A percentile compares a stretch with the other conserved stretches of the same genome.
These are phyloP conservation scores for Caradrina clavipalpis DNA, from an alignment of 2,888 invertebrate genomes.

Conservation along the genomic window DNA sequence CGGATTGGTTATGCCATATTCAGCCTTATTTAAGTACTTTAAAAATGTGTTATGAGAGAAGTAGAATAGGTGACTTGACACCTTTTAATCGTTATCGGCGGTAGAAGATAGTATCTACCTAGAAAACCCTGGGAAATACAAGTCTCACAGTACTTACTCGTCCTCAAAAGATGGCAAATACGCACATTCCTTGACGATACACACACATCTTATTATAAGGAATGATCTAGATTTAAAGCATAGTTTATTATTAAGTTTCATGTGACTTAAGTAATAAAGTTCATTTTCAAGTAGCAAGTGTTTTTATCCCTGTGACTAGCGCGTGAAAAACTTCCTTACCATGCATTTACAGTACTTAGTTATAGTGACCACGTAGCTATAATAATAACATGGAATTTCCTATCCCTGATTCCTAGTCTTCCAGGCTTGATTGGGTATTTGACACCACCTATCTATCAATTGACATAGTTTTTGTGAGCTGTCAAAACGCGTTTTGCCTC, in stretches of 20 bases:
- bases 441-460: too few relatives aligned
- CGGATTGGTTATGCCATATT: not conserved
- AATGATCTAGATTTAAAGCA: constrained; percentile 33
- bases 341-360: constrained; percentile 47
- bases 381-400: not conserved
- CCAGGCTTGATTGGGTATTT: too few relatives aligned
- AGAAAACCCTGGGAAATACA: too few relatives aligned
- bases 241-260: constrained; percentile 26
- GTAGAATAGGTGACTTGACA: not conserved
- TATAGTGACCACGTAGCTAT: not conserved
- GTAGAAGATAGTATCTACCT: not conserved
- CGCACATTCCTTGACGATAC: constrained; percentile 16
- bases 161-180: not conserved
- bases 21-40: too few relatives aligned
- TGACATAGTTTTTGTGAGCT: too few relatives aligned
- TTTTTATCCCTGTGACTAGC: constrained; percentile 18
- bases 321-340: constrained; percentile 12
- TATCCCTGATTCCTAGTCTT: not conserved
- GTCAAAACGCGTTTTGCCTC: too few relatives aligned
- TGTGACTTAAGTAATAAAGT: constrained; percentile 16
- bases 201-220: constrained; percentile 22
- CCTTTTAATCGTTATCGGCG: not conserved
- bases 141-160: not conserved
- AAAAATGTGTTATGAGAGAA: too few relatives aligned
- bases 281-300: constrained; percentile 26